phyloP scores from a whole-genome alignment of 2,113 vertebrate species.

The Ovis canadensis region DNA sequence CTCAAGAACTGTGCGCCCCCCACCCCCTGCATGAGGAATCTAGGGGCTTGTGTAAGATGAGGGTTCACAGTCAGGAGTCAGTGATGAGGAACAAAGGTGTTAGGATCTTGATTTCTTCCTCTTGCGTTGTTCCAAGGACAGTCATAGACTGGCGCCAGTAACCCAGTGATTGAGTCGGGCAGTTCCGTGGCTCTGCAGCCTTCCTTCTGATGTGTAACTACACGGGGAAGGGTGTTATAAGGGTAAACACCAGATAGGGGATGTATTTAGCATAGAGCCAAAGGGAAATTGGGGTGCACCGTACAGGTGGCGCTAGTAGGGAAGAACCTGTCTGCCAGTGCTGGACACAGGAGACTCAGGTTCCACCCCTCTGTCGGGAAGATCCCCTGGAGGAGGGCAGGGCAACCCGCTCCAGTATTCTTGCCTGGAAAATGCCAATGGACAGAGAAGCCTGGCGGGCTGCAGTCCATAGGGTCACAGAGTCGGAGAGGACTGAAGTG shows the following conservation, averaged over 20 bases:
- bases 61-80: neutral
- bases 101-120: neutral
- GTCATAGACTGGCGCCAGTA: neutral
- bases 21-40: neutral
- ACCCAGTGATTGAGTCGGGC: neutral
- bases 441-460: neutral
- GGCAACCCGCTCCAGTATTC: neutral
- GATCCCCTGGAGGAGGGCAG: neutral
- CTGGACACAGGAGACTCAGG: neutral
- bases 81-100: neutral
- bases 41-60: neutral
- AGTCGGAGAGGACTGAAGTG: neutral
- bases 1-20: neutral
- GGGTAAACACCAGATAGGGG: neutral
- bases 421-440: neutral
- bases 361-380: fast-evolving
- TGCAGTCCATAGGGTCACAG: neutral
- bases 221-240: neutral
- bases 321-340: neutral
- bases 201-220: neutral
- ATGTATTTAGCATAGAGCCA: neutral
- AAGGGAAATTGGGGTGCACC: neutral
- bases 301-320: neutral
- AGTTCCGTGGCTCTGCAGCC: neutral
- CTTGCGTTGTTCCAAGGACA: neutral